Base-by-base conservation (phyloP, 2,797 vertebrate species). In the Carduelis carduelis region DNA sequence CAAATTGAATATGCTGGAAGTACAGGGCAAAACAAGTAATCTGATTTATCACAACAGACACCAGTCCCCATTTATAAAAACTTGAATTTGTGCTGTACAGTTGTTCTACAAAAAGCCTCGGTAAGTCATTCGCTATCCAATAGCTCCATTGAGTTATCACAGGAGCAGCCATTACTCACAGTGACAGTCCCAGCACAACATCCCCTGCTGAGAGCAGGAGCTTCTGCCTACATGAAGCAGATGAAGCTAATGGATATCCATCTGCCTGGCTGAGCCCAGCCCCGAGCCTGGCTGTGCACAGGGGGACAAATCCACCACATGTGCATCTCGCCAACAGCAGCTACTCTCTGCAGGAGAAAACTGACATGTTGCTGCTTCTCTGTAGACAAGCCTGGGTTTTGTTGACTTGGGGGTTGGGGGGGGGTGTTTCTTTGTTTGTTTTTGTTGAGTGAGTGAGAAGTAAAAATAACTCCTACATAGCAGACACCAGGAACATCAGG, bases 101-200 rank as follows among this genome's bases (percentile, higher is more conserved):
- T 41, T 18, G 79, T 83, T 93, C 20, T 9, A 63, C 72, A 91
- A 61, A 83, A 60, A 91, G 71, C 56, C 35, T 61, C 27, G 0
- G 37, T 74, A 95, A 96, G 79, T 89, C 80, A 92, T 69, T 95
- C 2, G 3, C 83, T 65, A 68, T 83, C 75, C 81, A 57, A 14
- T 20, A 82, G 77, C 35, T 93, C 64, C 82, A 90, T 49, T 84
- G 90, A 93, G 95, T 93, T 95, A 94, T 70, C 87, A 72, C 75
- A 93, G 9, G 23, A 94, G 83, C 91, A 93, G 75, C 56, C 77
- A 34, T 96, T 94, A 92, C 56, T 97, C 96, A 95, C 56, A 60
- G 82, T 81, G 84, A 92, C 78, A 97, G 70, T 14, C 83, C 44
- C 91, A 82, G 94, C 70, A 81, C 92, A 91, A 57, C 24, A 92